Percentiles rank a stretch among this genome's conserved stretches.
Conservation (phyloP, 1,140 invertebrate species). For the Drosophila baimaii region DNA sequence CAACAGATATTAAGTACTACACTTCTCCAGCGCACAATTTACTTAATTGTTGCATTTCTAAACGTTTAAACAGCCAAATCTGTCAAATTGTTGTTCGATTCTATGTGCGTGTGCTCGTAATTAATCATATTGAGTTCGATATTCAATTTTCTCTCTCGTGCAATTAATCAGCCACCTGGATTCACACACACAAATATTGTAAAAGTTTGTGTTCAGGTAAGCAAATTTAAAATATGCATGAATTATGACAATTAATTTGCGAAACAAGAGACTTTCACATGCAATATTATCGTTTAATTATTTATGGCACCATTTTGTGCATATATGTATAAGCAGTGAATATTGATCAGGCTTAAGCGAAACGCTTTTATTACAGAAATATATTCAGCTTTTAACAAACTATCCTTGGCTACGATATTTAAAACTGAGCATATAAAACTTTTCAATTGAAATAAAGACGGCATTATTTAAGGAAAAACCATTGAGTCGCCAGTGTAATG, state of each 20-base stretch:
- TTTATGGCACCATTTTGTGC: conserved; percentile 41
- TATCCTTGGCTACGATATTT: background rate
- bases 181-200: conserved; percentile 8
- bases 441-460: background rate
- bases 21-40: conserved; percentile 10
- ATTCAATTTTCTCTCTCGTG: conserved; percentile 38
- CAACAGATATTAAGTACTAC: conserved; percentile 30
- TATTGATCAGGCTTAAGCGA: conserved; percentile 44
- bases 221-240: conserved; percentile 55
- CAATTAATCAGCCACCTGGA: conserved; percentile 48
- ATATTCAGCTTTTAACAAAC: conserved; percentile 9
- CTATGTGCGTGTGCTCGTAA: conserved; percentile 14
- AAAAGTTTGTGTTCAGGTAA: conserved; percentile 7
- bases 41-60: conserved; percentile 24
- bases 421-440: background rate
- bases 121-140: conserved; percentile 54
- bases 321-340: conserved; percentile 21
- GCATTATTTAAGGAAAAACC: background rate
- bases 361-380: conserved; percentile 24
- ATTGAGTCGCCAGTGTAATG: background rate
- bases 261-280: conserved; percentile 32
- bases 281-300: conserved; percentile 56
- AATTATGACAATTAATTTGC: conserved; percentile 59
- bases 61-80: conserved; percentile 15
- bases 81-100: background rate